These are phyloP conservation scores for Vultur gryphus DNA, from an alignment of 2,797 vertebrate species.

Conservation along the genomic window DNA sequence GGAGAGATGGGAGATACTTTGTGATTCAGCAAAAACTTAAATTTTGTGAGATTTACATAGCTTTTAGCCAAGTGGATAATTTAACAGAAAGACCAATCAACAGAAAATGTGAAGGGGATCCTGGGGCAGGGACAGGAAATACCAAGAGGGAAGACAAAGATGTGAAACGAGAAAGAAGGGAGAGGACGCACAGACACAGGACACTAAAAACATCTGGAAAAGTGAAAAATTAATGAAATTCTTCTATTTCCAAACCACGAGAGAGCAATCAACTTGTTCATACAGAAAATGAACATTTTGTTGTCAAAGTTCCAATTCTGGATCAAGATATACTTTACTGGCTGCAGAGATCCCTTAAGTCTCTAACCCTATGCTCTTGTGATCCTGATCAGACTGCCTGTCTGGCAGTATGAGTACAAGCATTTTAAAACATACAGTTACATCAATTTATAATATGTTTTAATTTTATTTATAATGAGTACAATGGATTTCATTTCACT, in stretches of 20 bases:
- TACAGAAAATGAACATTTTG: background rate
- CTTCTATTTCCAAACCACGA: background rate
- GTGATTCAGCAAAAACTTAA: background rate
- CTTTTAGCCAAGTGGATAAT: background rate
- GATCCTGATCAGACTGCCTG: background rate
- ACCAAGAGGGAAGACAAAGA: background rate
- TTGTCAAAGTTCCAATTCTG: background rate
- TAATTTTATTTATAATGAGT: background rate
- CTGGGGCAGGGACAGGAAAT: background rate
- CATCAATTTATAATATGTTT: background rate
- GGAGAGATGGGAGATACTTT: background rate
- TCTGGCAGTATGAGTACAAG: background rate
- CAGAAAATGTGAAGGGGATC: background rate
- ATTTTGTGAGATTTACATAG: background rate
- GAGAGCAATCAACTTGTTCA: background rate
- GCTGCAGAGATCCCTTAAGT: background rate
- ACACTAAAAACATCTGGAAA: background rate
- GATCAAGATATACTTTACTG: background rate
- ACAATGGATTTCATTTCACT: background rate
- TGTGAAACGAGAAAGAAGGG: background rate
- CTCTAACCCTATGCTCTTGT: background rate
- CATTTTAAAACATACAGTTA: background rate
- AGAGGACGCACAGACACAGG: background rate
- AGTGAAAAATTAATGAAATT: background rate
- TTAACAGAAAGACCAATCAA: background rate